Base-by-base conservation (phyloP, 1,140 invertebrate species). In the Ptiloglossa arizonensis region DNA sequence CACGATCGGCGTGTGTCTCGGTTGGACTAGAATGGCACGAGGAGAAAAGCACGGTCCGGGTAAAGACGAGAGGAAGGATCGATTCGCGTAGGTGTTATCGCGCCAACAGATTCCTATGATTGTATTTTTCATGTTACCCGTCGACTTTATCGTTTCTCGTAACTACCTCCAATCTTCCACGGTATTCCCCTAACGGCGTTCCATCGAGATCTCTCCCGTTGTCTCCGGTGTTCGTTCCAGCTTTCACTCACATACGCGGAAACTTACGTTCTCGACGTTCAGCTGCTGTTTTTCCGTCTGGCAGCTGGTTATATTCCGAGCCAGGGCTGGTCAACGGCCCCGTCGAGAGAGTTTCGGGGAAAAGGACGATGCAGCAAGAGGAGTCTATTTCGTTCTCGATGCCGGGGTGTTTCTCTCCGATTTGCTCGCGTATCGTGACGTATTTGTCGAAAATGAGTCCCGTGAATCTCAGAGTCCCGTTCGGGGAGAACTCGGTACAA, bases 131-230 rank as follows among this genome's bases (percentile, higher is more conserved):
- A 52, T 75, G 64, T 63, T 84, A 73, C 19, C 24, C 24, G 54
- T 38, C 38, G 35, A 32, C 27, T 57, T 27, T 46, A 76, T 75
- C 76, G 60, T 80, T 44, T 15, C 22, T 29, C 60, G 50, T 81
- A 79, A 85, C 82, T 73, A 60, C 27, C 57, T 76, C 24, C 83
- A 85, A 86, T 86, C 82, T 82, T 73, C 38, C 38, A 50, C 52
- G 48, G 13, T 46, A 64, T 32, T 29, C 46, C 22, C 50, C 54
- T 68, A 76, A 81, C 59, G 52, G 50, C n/a, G 15, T 35, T 24
- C 9, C 17, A 29, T 24, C 15, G 22, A 29, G 32, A 48, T 64
- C 17, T 29, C 19, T 29, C 66, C 56, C 46, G 24, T 68, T 50
- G 62, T 22, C 48, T 68, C 13, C 19, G 17, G 44, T 24, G n/a